Base-by-base conservation (phyloP, 2,113 vertebrate genomes). In the Sceloporus undulatus region DNA sequence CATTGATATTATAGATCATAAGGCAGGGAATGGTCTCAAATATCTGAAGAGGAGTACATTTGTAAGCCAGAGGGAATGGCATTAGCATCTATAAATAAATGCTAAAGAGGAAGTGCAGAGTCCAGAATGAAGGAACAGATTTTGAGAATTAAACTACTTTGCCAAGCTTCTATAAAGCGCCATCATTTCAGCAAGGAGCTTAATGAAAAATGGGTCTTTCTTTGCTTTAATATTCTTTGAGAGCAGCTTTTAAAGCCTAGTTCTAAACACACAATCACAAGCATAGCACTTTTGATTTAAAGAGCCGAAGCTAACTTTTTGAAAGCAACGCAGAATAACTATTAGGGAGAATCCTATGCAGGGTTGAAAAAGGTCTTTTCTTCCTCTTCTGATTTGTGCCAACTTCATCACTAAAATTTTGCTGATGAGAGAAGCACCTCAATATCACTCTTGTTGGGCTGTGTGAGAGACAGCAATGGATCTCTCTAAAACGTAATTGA, bases 41-140 rank as follows among this genome's bases (percentile, higher is more conserved):
- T 18, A 86, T 84, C 86, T 40, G 86, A 56, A 78, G 75, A 77
- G 25, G 66, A 90, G 56, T n/a, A 19, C 62, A 79, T 85, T 75
- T 40, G 9, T 27, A 87, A 93, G 92, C 85, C 66, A 82, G 90
- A 48, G 27, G 82, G 86, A 88, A 79, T 52, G 82, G 85, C 90
- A 91, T 25, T 89, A 1, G 74, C 54, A 68, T 85, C 92, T 94
- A 66, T 68, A 85, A 94, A 93, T 91, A 95, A 79, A 89, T 1
- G 42, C 59, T 42, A 80, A 4, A 11, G 29, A 54, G n/a, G n/a
- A 83, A 85, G 79, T 83, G 8, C 77, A 82, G 79, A 73, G 92
- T 90, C 73, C 78, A 91, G 89, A 87, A 76, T 73, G 38, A 19
- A 52, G 85, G 88, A 68, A 2, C 56, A 1, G 68, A 1, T 40